phyloP scores from a whole-genome alignment of 2,797 vertebrate genomes.

The Rhinoraja longicauda region DNA sequence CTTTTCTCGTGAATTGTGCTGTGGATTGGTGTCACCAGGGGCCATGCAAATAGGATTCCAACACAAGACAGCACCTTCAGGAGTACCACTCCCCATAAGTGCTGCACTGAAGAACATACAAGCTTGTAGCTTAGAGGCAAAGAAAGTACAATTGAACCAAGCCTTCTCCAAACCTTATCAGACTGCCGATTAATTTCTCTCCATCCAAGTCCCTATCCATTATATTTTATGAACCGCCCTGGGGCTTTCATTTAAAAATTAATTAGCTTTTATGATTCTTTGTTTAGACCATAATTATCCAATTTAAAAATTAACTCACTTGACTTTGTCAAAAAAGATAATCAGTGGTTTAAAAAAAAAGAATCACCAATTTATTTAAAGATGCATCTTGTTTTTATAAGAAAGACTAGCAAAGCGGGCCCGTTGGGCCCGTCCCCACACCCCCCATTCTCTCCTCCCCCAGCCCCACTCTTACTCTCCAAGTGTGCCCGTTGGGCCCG shows the following conservation, averaged over 20 bases:
- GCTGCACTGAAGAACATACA: background rate
- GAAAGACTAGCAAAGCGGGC: too few relatives aligned
- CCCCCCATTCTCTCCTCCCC: too few relatives aligned
- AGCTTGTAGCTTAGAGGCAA: background rate
- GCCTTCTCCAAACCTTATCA: background rate
- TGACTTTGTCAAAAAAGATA: background rate
- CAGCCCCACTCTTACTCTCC: too few relatives aligned
- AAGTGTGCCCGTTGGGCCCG: too few relatives aligned
- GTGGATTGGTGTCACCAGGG: background rate
- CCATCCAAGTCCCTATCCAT: background rate
- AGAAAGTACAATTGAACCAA: background rate
- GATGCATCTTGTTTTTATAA: background rate
- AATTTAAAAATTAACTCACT: background rate
- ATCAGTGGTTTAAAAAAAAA: background rate
- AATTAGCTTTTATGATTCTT: background rate
- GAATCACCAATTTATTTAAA: background rate
- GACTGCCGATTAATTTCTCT: background rate
- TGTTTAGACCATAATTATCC: background rate
- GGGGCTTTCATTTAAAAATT: background rate
- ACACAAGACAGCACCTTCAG: background rate
- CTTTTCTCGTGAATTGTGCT: background rate
- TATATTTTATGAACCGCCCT: background rate
- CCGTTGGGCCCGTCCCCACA: too few relatives aligned
- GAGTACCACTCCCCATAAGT: background rate
- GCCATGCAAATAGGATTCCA: background rate